Evolutionary conservation across 2,797 vertebrate species (phyloP), one percentile per base, ranked within the genome.

Genomic region (Megalops cyprinoides): DNA sequence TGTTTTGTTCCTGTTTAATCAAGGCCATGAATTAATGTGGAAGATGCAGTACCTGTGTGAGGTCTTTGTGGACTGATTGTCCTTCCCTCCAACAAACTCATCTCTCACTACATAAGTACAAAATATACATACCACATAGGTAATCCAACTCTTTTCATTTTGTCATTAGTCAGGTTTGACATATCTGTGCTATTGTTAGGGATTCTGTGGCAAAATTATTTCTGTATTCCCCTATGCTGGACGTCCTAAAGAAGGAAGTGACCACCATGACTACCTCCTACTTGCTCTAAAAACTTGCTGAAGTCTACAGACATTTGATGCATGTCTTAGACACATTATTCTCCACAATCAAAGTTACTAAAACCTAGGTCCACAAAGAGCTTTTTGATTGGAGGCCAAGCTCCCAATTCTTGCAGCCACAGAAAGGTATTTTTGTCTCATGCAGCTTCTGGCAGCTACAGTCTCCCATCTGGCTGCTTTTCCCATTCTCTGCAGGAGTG

Each of bases 371-470:
- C 86, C 84, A 80, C 82, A 83, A 74, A 88, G 88, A 87, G 86
- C 86, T 89, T 91, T 85, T 89, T 91, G 92, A 90, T 82, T 25
- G 10, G 10, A 80, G 85, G 90, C 93, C 93, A 93, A 90, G 86
- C 92, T 90, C 51, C 86, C 87, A 85, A 89, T 86, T 89, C 81
- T 82, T 79, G 83, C 89, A 87, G 91, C 90, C 91, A 87, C 87
- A 93, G 90, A 93, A 91, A 93, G 91, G 91, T 94, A 94, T 92
- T 94, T 94, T 93, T 94, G 94, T 94, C 93, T 94, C 92, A 90
- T 87, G 84, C 82, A 85, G 85, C 86, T 88, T 84, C 90, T 85
- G 87, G 86, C 88, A 78, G 84, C 86, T 82, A 82, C 60, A 78
- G 79, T 84, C 88, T 88, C 78, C 69, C 84, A 88, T 77, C 73